These are phyloP conservation scores for Macrobrachium rosenbergii DNA, from an alignment of 1,140 invertebrate genomes.

Conservation along the genomic window DNA sequence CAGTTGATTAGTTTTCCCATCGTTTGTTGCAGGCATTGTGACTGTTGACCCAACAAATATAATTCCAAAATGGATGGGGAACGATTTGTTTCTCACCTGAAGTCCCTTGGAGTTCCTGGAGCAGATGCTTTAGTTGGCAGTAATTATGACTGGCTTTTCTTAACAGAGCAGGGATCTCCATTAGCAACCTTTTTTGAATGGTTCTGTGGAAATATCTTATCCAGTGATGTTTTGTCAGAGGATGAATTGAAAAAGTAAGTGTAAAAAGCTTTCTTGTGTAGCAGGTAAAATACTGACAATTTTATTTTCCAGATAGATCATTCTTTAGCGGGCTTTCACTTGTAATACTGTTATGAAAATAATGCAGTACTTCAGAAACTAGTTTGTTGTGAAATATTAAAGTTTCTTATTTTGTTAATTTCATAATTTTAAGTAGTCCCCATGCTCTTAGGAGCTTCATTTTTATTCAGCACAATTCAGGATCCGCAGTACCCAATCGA, in stretches of 20 bases:
- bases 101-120: slow-evolving; percentile 26
- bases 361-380: no score
- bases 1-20: neutral
- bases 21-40: neutral
- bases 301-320: neutral
- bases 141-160: slow-evolving; percentile 44
- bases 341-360: no score
- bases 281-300: neutral
- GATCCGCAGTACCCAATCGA: neutral
- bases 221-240: slow-evolving; percentile 37
- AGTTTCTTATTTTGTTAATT: neutral
- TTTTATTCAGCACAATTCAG: neutral
- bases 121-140: slow-evolving; percentile 25
- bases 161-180: neutral
- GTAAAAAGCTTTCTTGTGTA: neutral
- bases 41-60: no score
- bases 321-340: neutral
- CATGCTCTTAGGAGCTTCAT: neutral
- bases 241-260: slow-evolving; percentile 42
- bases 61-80: slow-evolving; percentile 36
- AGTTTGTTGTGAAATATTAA: neutral
- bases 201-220: slow-evolving; percentile 29
- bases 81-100: slow-evolving; percentile 30
- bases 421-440: neutral
- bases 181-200: slow-evolving; percentile 32